Conservation (phyloP, 2,113 vertebrate genomes). For the Apaloderma vittatum region DNA sequence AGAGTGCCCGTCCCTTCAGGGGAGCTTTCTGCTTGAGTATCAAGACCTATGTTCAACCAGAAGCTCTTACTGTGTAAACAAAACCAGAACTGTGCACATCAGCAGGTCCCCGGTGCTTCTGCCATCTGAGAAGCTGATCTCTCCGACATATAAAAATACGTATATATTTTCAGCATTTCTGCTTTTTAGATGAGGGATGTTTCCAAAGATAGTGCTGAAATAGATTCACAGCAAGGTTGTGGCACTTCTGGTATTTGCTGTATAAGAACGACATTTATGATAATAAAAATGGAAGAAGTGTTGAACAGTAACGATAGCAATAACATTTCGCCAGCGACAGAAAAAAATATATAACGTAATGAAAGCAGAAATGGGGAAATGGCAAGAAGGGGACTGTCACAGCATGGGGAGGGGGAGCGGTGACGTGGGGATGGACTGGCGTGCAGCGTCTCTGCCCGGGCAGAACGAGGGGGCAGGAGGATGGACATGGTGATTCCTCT, state of each 20-base stretch:
- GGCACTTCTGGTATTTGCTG: slow-evolving; percentile 27
- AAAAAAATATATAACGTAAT: background rate
- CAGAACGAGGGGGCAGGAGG: background rate
- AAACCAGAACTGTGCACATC: rapidly evolving
- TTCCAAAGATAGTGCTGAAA: background rate
- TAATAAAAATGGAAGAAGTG: background rate
- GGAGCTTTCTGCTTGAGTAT: background rate
- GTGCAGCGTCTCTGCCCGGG: background rate
- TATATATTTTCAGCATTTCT: background rate
- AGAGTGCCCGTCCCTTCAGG: background rate
- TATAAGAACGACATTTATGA: background rate
- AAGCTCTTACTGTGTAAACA: rapidly evolving
- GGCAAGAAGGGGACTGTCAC: background rate
- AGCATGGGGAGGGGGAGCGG: rapidly evolving
- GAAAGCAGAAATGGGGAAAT: background rate
- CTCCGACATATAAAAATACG: background rate
- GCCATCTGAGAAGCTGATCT: background rate
- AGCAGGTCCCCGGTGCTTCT: background rate
- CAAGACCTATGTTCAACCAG: background rate
- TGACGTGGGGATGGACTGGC: rapidly evolving
- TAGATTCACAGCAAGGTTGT: background rate
- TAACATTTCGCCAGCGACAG: background rate
- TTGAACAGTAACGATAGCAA: background rate
- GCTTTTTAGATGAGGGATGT: background rate
- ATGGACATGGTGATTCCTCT: rapidly evolving